phyloP scores from a whole-genome alignment of 2,113 vertebrate genomes.

The Chascanopsetta lugubris region DNA sequence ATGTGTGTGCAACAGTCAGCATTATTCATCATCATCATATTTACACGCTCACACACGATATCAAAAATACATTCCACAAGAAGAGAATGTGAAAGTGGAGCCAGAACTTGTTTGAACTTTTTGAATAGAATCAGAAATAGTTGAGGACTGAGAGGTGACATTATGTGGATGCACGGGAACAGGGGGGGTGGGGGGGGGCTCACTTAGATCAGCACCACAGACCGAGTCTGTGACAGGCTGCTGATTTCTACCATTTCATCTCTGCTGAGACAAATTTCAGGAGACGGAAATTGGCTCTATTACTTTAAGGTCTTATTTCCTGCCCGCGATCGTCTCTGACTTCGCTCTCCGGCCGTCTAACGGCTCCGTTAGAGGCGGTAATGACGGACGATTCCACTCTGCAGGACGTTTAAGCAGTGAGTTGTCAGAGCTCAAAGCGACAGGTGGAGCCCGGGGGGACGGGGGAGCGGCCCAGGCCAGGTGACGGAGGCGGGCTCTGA shows the following conservation, averaged over 20 bases:
- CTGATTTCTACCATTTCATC: not conserved
- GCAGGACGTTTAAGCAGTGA: not conserved
- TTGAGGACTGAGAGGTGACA: too few relatives aligned
- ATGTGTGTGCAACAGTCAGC: too few relatives aligned
- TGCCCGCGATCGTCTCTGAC: not conserved
- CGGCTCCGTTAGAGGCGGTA: not conserved
- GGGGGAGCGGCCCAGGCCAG: not conserved
- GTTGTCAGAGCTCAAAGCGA: not conserved
- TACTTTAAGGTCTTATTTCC: not conserved
- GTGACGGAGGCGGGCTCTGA: not conserved
- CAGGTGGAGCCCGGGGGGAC: not conserved
- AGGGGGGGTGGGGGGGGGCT: not conserved
- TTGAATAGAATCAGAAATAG: too few relatives aligned
- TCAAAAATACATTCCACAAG: too few relatives aligned
- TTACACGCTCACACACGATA: too few relatives aligned
- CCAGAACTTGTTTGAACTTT: too few relatives aligned
- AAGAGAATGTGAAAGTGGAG: too few relatives aligned
- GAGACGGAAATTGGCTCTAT: not conserved
- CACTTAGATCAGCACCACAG: constrained; percentile 41
- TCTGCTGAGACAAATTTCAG: not conserved
- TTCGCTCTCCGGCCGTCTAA: not conserved
- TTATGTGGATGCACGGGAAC: too few relatives aligned
- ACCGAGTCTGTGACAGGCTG: constrained; percentile 21
- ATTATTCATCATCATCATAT: too few relatives aligned
- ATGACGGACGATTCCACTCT: not conserved